Evolutionary conservation across 2,797 vertebrate genomes (phyloP).

Genomic region (Ctenopoma kingsleyae): DNA sequence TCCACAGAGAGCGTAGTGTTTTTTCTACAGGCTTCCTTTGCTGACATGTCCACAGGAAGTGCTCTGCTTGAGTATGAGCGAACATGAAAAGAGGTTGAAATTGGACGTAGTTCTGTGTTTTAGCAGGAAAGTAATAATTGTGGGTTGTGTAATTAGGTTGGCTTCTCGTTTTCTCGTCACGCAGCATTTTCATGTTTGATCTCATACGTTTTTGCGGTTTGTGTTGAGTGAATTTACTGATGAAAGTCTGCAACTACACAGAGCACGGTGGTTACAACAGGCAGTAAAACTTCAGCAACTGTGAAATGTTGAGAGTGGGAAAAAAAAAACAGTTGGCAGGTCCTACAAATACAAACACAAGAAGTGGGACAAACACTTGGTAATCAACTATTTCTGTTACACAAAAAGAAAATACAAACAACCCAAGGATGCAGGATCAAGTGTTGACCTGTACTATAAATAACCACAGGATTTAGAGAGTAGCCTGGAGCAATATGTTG

Average conservation of each 20-base stretch:
- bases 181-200: constrained; percentile 31
- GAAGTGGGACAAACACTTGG: neutral
- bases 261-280: neutral
- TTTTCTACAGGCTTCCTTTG: constrained; percentile 24
- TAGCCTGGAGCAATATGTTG: constrained; percentile 24
- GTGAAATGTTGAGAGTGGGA: neutral
- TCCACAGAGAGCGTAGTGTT: constrained; percentile 38
- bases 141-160: constrained; percentile 42
- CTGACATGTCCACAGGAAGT: constrained; percentile 64
- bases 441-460: constrained; percentile 55
- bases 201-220: constrained; percentile 6
- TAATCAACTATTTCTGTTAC: neutral
- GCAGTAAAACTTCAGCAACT: constrained; percentile 13
- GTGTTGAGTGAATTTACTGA: constrained; percentile 23
- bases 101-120: constrained; percentile 63
- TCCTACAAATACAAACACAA: neutral
- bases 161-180: constrained; percentile 42
- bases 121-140: constrained; percentile 57
- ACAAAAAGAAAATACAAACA: constrained; percentile 9
- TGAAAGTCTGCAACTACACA: constrained; percentile 9
- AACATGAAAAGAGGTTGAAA: constrained; percentile 46
- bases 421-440: constrained; percentile 12
- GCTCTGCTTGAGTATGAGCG: constrained; percentile 30
- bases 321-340: neutral
- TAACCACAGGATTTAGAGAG: constrained; percentile 48